These are phyloP conservation scores for Alcis repandata DNA, from an alignment of 2,888 invertebrate species.

Conservation along the genomic window DNA sequence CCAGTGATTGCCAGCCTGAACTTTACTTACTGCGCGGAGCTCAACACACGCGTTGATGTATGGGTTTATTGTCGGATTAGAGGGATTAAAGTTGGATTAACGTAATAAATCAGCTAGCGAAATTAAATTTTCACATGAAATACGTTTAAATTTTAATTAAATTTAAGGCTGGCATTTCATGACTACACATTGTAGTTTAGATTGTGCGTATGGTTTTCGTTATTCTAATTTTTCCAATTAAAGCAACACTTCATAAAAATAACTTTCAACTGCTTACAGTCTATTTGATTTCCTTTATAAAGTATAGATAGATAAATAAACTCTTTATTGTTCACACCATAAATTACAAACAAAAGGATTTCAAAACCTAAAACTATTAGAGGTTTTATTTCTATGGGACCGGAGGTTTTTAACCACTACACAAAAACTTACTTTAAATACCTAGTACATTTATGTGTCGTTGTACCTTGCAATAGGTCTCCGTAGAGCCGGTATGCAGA, in stretches of 20 bases:
- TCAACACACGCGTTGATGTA: constrained; percentile 37
- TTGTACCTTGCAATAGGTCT: background rate
- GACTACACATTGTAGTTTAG: background rate
- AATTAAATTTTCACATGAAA: constrained; percentile 7
- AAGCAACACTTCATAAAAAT: too few species aligned
- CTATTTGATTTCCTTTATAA: too few species aligned
- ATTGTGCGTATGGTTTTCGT: background rate
- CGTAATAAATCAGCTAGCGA: constrained; percentile 10
- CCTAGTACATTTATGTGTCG: background rate
- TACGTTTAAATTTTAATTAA: background rate
- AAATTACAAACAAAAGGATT: too few species aligned
- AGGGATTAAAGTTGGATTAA: constrained; percentile 12
- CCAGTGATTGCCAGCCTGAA: constrained; percentile 60
- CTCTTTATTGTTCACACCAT: too few species aligned
- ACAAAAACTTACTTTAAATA: too few species aligned
- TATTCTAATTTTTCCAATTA: too few species aligned
- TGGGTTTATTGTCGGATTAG: constrained; percentile 25
- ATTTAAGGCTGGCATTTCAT: background rate
- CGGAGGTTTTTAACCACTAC: too few species aligned
- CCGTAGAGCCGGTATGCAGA: background rate
- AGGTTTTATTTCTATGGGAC: too few species aligned
- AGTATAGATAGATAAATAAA: too few species aligned
- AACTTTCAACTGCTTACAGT: too few species aligned
- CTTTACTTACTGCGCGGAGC: constrained; percentile 65
- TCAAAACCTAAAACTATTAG: too few species aligned